Evolutionary conservation across 2,113 vertebrate genomes (phyloP).

Genomic region (Gallinago paraguaiae): DNA sequence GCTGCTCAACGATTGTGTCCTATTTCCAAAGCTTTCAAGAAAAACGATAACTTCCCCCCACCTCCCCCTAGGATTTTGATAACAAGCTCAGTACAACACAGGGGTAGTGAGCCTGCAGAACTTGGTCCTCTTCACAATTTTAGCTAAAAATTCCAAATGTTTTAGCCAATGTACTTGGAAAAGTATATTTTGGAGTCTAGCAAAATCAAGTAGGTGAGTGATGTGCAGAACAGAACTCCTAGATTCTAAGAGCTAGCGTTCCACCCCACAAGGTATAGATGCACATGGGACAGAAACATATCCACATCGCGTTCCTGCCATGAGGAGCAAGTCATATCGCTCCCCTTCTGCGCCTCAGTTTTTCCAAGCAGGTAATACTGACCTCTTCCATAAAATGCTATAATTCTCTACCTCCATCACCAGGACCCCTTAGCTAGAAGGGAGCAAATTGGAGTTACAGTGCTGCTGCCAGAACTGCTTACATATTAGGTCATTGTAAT

Average conservation of each 20-base stretch:
- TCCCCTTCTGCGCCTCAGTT: background rate
- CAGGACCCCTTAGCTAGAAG: background rate
- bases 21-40: slow-evolving; percentile 31
- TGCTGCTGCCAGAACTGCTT: background rate
- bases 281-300: background rate
- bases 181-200: background rate
- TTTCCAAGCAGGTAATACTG: background rate
- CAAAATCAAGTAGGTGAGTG: background rate
- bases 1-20: background rate
- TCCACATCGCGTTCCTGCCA: background rate
- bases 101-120: background rate
- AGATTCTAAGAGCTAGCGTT: background rate
- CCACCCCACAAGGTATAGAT: background rate
- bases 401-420: background rate
- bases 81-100: background rate
- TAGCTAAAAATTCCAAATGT: background rate
- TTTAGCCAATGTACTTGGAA: background rate
- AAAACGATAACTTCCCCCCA: background rate
- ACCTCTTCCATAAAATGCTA: background rate
- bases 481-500: background rate
- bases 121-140: background rate
- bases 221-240: background rate
- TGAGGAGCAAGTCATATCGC: background rate
- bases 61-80: background rate
- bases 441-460: background rate